A percentile compares a stretch with the other conserved stretches of the same genome.
These are phyloP conservation scores for Scaptomyza pallida DNA, from an alignment of 1,140 invertebrate genomes.

Conservation along the genomic window DNA sequence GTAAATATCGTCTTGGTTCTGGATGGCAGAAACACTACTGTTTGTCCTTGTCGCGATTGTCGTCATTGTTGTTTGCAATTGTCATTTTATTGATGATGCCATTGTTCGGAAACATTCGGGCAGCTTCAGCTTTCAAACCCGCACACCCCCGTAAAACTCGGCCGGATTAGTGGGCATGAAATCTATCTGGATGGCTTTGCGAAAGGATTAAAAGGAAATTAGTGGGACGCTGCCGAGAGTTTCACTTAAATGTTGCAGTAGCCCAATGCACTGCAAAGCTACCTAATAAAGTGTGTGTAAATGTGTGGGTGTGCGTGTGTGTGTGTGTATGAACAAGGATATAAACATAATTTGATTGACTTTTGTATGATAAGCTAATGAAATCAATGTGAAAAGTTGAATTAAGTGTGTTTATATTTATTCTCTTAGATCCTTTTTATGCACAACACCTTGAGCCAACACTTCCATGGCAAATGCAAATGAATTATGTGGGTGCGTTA, in stretches of 20 bases:
- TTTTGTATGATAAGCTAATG: too few relatives aligned
- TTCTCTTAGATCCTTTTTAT: conserved; percentile 1
- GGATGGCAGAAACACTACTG: conserved; percentile 58
- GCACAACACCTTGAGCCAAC: conserved; percentile 2
- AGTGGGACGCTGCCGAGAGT: conserved; percentile 14
- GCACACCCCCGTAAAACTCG: conserved; percentile 72
- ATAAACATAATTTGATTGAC: neutral
- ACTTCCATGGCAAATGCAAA: conserved; percentile 9
- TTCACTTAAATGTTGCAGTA: neutral
- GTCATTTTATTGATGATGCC: conserved; percentile 82
- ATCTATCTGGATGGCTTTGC: conserved; percentile 34
- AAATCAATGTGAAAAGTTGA: too few relatives aligned
- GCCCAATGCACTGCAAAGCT: conserved; percentile 25
- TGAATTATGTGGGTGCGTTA: conserved; percentile 5
- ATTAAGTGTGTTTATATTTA: neutral
- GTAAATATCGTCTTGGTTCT: too few relatives aligned
- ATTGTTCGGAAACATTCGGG: conserved; percentile 47
- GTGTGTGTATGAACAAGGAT: neutral
- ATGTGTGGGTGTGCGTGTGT: neutral
- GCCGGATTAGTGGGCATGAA: conserved; percentile 77
- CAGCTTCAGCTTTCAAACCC: conserved; percentile 22
- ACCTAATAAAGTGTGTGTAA: neutral
- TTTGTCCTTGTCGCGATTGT: conserved; percentile 79
- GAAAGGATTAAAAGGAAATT: conserved; percentile 77
- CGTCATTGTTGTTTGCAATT: conserved; percentile 82